Evolutionary conservation across 2,797 vertebrate genomes (phyloP), one percentile per base, ranked within the genome.

Genomic region (Todus mexicanus): DNA sequence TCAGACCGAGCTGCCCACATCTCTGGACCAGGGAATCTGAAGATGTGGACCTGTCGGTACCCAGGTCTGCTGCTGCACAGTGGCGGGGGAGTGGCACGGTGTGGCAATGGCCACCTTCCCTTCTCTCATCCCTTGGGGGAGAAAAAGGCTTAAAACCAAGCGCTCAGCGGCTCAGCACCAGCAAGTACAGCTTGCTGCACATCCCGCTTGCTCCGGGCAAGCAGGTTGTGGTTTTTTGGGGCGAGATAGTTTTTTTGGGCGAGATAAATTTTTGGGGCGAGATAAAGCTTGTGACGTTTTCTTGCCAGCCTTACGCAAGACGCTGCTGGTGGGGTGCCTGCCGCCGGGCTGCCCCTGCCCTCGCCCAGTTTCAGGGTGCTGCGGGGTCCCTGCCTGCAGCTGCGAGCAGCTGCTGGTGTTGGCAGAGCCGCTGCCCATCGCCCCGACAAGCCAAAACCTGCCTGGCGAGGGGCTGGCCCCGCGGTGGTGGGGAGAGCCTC

Each of bases 41-140:
- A 45, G 40, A n/a, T 0, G 0, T 6, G 37, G 29, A 29, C 15
- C 42, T 9, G 1, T 8, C 0, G 0, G 25, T 47, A 22, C 77
- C 65, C 61, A 20, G 20, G 8, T 26, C 59, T 68, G 70, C 74
- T 91, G 74, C 87, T 43, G 35, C 3, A 8, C 4, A 8, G 64
- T 27, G 79, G 22, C 26, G 61, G 63, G 50, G 38, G 10, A 42
- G 65, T 73, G 69, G 57, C 60, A 7, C 1, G 7, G 33, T 9
- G 8, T 43, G 29, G 59, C 68, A 29, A n/a, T 12, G 33, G 70
- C 57, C 47, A 64, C 87, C 66, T 77, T 53, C 64, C 42, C n/a
- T 71, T 60, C 59, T 65, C 35, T 56, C 35, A 10, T 50, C 75
- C 35, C 18, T 10, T 26, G 18, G 25, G 23, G 27, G 22, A 57